Evolutionary conservation across 2,888 invertebrate genomes (phyloP), one percentile per base, ranked within the genome.

Genomic region (Malacosoma neustria): DNA sequence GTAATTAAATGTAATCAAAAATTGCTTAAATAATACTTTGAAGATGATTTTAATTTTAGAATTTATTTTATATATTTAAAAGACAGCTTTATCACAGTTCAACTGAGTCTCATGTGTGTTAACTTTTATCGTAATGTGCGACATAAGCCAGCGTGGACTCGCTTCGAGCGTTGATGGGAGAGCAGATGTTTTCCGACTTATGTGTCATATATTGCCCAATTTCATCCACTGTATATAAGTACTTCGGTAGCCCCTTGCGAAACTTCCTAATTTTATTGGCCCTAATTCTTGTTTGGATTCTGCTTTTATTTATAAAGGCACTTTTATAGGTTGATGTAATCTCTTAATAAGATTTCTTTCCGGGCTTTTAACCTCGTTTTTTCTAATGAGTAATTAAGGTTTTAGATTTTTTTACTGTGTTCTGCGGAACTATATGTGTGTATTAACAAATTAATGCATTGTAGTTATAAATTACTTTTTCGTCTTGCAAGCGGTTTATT

Each of bases 121-220:
- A 22, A 2, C 22, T 22, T 9, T 4, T 22, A 22, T 7, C 9
- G 9, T 22, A 22, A 22, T 22, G 22, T 22, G 4, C 9, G 22
- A 22, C 22, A 9, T 4, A 22, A 22, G 22, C 22, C 22, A 22
- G 22, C 22, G 14, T 33, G 14, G 15, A 11, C n/a, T 9, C 14
- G 15, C 11, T 11, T 14, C 15, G 11, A 15, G 15, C 11, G 42
- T 49, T 49, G 53, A 56, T 47, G 53, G 43, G 39, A 49, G 47
- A 41, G 49, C 60, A 60, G 59, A 55, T 60, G 59, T 49, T 54
- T 55, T 51, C 48, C 54, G 45, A 52, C 55, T 52, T 57, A 51
- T 54, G 55, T 59, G 47, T 45, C 51, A 46, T 49, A 55, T 55
- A 56, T 57, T 53, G 38, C 49, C 46, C 48, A 45, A 56, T 56